Percentiles rank a stretch among this genome's conserved stretches.
Conservation (phyloP, 2,113 vertebrate species). For the Microcebus murinus region DNA sequence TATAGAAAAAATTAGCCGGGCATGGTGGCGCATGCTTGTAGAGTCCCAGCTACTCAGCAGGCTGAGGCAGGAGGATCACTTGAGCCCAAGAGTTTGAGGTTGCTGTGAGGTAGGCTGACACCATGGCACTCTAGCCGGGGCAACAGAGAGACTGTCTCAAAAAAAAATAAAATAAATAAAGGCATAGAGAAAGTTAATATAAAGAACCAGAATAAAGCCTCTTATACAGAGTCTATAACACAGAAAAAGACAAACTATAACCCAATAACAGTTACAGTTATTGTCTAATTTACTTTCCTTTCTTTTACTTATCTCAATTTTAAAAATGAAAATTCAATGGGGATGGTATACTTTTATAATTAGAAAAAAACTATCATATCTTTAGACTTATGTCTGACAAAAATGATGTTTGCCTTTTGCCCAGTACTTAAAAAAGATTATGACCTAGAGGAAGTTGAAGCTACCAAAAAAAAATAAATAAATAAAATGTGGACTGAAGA, state of each 20-base stretch:
- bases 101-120: too few species aligned
- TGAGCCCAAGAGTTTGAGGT: too few species aligned
- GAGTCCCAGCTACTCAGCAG: too few species aligned
- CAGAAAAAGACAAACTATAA: not conserved
- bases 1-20: too few species aligned
- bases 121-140: too few species aligned
- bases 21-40: too few species aligned
- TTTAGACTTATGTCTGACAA: not conserved
- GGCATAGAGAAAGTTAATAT: not conserved
- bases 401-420: not conserved
- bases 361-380: not conserved
- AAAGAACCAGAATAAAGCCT: not conserved
- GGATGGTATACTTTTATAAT: not conserved
- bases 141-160: too few species aligned
- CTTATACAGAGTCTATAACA: not conserved
- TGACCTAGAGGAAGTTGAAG: not conserved
- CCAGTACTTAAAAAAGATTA: not conserved
- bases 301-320: not conserved
- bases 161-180: not conserved
- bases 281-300: not conserved
- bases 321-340: conserved; percentile 21
- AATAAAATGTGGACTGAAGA: conserved; percentile 5
- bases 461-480: not conserved
- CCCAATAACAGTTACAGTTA: too few species aligned
- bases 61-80: too few species aligned